A percentile compares a stretch with the other conserved stretches of the same genome.
Conservation (phyloP, 2,113 vertebrate genomes). For the Macaca fascicularis region DNA sequence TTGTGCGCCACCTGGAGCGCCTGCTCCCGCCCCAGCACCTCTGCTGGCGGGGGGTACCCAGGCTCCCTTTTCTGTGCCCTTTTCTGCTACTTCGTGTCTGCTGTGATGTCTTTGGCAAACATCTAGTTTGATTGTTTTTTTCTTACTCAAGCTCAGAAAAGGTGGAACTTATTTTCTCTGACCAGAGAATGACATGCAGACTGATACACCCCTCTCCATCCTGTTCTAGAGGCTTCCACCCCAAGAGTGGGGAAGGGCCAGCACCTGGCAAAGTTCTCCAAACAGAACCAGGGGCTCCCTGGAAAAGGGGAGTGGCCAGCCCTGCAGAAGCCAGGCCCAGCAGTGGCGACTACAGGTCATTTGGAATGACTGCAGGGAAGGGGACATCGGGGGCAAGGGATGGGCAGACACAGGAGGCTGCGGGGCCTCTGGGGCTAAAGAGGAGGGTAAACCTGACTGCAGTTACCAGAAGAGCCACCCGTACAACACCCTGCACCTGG, state of each 20-base stretch:
- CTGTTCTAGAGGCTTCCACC: neutral
- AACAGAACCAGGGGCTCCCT: neutral
- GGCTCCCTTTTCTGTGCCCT: neutral
- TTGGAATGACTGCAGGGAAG: rapidly evolving
- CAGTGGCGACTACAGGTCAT: neutral
- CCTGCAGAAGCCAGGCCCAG: neutral
- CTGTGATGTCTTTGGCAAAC: rapidly evolving
- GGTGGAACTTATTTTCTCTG: neutral
- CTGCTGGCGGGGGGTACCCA: rapidly evolving
- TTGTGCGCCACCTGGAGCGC: rapidly evolving
- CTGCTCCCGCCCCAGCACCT: rapidly evolving
- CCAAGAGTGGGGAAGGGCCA: rapidly evolving
- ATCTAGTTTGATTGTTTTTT: neutral
- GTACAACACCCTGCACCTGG: rapidly evolving
- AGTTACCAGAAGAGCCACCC: rapidly evolving
- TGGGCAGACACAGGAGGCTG: neutral
- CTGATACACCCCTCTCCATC: neutral
- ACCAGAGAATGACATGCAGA: neutral
- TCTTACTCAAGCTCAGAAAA: neutral
- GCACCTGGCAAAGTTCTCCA: rapidly evolving
- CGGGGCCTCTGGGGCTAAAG: too few relatives aligned
- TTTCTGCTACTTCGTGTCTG: rapidly evolving
- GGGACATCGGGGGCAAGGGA: neutral
- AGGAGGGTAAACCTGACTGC: neutral
- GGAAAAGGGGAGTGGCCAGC: rapidly evolving